Evolutionary conservation across 2,888 invertebrate genomes (phyloP).

Genomic region (Hipparchia sbordonii): DNA sequence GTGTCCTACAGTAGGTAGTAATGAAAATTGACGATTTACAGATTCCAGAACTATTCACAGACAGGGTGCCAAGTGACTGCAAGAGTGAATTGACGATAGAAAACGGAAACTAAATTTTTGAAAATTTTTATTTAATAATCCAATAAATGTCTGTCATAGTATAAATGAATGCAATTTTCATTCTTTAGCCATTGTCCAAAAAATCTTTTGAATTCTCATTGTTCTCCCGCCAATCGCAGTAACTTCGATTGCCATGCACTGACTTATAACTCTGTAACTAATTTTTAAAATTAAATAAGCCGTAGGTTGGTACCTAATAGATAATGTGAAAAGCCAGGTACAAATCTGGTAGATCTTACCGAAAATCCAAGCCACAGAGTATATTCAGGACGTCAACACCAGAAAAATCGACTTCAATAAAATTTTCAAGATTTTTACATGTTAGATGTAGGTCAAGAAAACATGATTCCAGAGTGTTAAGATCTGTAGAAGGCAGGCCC

Average conservation of each 20-base stretch:
- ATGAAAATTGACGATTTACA: constrained; percentile 49
- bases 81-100: constrained; percentile 73
- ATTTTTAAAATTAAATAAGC: background rate
- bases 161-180: constrained; percentile 31
- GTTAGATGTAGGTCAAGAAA: constrained; percentile 45
- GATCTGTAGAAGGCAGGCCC: constrained; percentile 56
- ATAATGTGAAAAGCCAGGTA: no score
- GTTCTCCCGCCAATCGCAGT: constrained; percentile 71
- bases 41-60: constrained; percentile 78
- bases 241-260: constrained; percentile 75
- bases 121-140: constrained; percentile 35
- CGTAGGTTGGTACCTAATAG: background rate
- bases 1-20: background rate
- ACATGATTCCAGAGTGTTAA: constrained; percentile 48
- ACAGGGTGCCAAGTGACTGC: constrained; percentile 76
- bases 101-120: constrained; percentile 56
- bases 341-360: constrained; percentile 14
- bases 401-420: constrained; percentile 63
- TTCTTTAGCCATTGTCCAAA: constrained; percentile 66
- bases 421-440: constrained; percentile 50
- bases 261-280: constrained; percentile 69
- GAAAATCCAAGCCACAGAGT: constrained; percentile 47
- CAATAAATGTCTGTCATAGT: constrained; percentile 11
- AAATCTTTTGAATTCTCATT: constrained; percentile 68
- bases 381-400: constrained; percentile 62